Conservation (phyloP, 2,888 invertebrate genomes). For the Brenthis daphne region DNA sequence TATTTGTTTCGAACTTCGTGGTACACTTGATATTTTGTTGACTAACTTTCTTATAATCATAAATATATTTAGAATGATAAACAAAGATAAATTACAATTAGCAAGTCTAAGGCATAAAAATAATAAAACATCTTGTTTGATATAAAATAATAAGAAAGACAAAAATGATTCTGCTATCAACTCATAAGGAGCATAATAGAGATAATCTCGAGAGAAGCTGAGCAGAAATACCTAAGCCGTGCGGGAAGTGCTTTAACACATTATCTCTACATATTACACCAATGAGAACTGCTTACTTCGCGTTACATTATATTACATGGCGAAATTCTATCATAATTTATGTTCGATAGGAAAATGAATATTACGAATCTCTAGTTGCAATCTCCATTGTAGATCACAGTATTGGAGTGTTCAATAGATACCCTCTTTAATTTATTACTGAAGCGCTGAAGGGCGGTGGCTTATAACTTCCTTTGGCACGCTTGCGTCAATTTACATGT, state of each 20-base stretch:
- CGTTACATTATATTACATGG: background rate
- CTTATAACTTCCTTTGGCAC: conserved; percentile 58
- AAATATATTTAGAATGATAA: conserved; percentile 1
- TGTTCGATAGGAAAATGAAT: conserved; percentile 31
- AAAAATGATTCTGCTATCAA: conserved; percentile 1
- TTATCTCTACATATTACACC: conserved; percentile 33
- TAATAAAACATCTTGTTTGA: too few relatives aligned
- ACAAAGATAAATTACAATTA: background rate
- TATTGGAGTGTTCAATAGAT: conserved; percentile 67
- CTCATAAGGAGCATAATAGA: conserved; percentile 12
- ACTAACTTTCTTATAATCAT: conserved; percentile 6
- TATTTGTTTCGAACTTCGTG: conserved; percentile 16
- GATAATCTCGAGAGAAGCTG: conserved; percentile 14
- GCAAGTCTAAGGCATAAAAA: too few relatives aligned
- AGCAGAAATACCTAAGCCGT: conserved; percentile 31
- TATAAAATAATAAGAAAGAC: background rate
- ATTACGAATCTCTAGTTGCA: conserved; percentile 50
- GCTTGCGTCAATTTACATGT: conserved; percentile 43
- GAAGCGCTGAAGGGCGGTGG: conserved; percentile 61
- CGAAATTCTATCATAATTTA: conserved; percentile 38
- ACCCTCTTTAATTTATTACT: conserved; percentile 72
- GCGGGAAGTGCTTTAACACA: conserved; percentile 30
- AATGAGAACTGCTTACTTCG: too few relatives aligned
- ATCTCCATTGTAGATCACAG: conserved; percentile 59
- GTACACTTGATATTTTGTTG: conserved; percentile 17